These are phyloP conservation scores for Puffinus mauretanicus DNA, from an alignment of 2,113 vertebrate genomes.

Conservation along the genomic window DNA sequence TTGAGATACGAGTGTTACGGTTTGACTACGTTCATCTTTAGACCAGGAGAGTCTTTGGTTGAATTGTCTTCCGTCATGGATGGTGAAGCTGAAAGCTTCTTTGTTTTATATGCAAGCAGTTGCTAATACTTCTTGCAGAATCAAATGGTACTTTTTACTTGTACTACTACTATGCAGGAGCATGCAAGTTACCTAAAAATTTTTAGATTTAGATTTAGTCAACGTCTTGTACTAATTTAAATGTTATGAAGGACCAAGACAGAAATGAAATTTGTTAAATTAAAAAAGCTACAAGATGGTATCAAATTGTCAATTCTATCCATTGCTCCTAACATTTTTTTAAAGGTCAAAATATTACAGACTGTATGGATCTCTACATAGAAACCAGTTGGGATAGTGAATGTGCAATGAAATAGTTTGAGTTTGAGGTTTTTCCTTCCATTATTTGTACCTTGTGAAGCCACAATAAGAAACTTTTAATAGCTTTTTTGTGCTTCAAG, in stretches of 20 bases:
- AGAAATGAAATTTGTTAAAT: neutral
- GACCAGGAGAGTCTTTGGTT: neutral
- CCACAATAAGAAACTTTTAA: neutral
- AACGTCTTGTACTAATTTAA: neutral
- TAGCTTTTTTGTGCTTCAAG: neutral
- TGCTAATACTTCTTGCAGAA: neutral
- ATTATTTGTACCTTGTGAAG: neutral
- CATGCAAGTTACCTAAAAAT: neutral
- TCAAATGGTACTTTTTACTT: neutral
- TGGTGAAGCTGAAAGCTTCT: neutral
- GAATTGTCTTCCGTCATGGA: neutral
- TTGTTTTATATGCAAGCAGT: neutral
- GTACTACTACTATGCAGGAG: neutral
- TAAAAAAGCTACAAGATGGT: slow-evolving; percentile 28
- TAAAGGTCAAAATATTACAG: neutral
- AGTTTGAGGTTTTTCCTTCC: neutral
- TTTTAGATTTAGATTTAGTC: neutral
- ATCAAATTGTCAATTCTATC: neutral
- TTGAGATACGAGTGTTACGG: neutral
- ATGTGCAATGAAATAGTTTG: neutral
- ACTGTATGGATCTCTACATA: neutral
- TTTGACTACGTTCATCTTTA: neutral
- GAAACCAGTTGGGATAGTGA: neutral
- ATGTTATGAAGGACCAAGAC: neutral
- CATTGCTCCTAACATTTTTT: neutral